A percentile compares a stretch with the other conserved stretches of the same genome.
These are phyloP conservation scores for Mamestra brassicae DNA, from an alignment of 2,888 invertebrate species.

Conservation along the genomic window DNA sequence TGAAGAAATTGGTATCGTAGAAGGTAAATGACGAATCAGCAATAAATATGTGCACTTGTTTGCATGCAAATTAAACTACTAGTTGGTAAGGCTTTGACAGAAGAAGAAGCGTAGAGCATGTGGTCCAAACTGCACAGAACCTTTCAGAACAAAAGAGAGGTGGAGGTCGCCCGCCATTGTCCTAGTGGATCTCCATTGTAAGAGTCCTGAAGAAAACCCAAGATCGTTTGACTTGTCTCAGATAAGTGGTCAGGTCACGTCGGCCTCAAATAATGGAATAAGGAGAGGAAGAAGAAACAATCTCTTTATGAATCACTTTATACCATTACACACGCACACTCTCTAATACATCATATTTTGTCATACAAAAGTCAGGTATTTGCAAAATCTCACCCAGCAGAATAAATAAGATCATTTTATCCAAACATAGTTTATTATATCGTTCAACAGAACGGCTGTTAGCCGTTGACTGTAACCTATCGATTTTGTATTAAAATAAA, in stretches of 20 bases:
- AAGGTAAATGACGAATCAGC: background rate
- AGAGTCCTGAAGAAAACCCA: too few relatives aligned
- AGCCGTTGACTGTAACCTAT: slow-evolving; percentile 31
- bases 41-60: background rate
- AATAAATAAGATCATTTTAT: slow-evolving; percentile 69
- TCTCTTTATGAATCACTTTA: background rate
- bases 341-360: background rate
- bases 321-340: background rate
- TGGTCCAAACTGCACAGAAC: too few relatives aligned
- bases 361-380: background rate
- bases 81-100: background rate
- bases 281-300: too few relatives aligned
- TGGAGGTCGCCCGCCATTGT: too few relatives aligned
- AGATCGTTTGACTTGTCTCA: too few relatives aligned
- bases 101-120: too few relatives aligned
- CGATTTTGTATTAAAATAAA: slow-evolving; percentile 46
- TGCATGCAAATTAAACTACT: background rate
- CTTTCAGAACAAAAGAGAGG: too few relatives aligned
- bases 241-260: too few relatives aligned
- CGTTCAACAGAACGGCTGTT: slow-evolving; percentile 21
- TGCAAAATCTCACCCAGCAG: slow-evolving; percentile 67
- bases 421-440: slow-evolving; percentile 53
- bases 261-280: too few relatives aligned
- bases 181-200: too few relatives aligned
- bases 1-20: too few relatives aligned